These are phyloP conservation scores for Sycophaga agraensis DNA, from an alignment of 1,140 invertebrate species.

Conservation along the genomic window DNA sequence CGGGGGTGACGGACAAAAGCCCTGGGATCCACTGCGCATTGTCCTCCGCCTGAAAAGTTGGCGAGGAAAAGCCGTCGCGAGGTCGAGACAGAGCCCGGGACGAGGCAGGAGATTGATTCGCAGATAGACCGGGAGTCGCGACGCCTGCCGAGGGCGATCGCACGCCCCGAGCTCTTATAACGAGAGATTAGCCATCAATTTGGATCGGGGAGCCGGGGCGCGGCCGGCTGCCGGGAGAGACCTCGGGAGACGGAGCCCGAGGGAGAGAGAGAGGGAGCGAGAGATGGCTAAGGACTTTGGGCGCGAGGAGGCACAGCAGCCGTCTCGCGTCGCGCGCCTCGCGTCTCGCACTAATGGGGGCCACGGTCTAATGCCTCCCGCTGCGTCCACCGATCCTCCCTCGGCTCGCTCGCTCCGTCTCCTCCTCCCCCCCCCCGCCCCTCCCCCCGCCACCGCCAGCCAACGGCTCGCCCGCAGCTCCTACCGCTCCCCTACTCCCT, in stretches of 20 bases:
- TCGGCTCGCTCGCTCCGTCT: conserved; percentile 6
- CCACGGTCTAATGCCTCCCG: conserved; percentile 57
- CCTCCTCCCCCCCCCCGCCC: no score
- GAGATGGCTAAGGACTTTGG: not conserved
- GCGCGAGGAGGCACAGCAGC: not conserved
- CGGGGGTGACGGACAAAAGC: no score
- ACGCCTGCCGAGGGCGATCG: not conserved
- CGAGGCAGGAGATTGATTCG: no score
- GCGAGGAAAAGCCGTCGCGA: no score
- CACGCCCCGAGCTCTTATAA: not conserved
- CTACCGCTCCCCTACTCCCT: not conserved
- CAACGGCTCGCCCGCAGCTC: no score
- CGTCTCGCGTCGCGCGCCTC: conserved; percentile 26
- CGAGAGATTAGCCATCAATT: conserved; percentile 9
- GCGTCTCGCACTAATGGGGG: conserved; percentile 54
- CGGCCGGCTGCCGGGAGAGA: not conserved
- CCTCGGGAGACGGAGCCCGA: no score
- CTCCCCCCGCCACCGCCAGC: no score
- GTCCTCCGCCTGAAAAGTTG: no score
- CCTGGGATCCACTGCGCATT: no score
- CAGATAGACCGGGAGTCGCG: no score
- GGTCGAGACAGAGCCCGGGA: no score
- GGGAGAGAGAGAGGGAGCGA: not conserved
- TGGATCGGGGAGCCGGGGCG: not conserved
- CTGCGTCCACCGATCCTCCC: conserved; percentile 47